Evolutionary conservation across 2,797 vertebrate species (phyloP).

Genomic region (Liasis olivaceus): DNA sequence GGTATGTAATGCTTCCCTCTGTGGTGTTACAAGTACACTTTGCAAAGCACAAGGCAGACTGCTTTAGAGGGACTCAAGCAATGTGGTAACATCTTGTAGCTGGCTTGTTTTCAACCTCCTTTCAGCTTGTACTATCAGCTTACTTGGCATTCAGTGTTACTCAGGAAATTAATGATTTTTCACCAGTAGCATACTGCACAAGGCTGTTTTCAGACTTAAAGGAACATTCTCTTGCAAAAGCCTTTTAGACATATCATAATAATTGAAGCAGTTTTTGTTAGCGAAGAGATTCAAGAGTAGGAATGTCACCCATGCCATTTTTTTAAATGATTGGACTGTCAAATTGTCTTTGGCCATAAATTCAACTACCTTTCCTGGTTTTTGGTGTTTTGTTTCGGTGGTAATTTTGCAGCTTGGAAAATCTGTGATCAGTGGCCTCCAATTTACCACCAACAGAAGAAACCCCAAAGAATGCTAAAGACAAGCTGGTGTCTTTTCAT

Average conservation of each 20-base stretch:
- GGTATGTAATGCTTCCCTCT: neutral
- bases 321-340: neutral
- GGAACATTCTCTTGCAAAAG: neutral
- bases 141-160: no score
- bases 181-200: neutral
- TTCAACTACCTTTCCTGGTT: neutral
- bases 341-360: neutral
- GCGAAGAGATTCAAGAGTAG: neutral
- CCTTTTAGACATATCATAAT: neutral
- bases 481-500: constrained; percentile 20
- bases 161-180: neutral
- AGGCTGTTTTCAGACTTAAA: neutral
- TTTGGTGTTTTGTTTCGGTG: neutral
- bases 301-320: neutral
- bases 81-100: neutral
- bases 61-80: no score
- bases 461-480: accelerated
- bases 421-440: constrained; percentile 26
- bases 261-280: no score
- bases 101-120: neutral
- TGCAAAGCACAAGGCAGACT: neutral
- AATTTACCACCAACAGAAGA: accelerated
- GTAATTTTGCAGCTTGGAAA: neutral
- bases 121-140: neutral
- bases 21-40: neutral